Evolutionary conservation across 1,140 invertebrate genomes (phyloP), one percentile per base, ranked within the genome.

Genomic region (Ips nitidus): DNA sequence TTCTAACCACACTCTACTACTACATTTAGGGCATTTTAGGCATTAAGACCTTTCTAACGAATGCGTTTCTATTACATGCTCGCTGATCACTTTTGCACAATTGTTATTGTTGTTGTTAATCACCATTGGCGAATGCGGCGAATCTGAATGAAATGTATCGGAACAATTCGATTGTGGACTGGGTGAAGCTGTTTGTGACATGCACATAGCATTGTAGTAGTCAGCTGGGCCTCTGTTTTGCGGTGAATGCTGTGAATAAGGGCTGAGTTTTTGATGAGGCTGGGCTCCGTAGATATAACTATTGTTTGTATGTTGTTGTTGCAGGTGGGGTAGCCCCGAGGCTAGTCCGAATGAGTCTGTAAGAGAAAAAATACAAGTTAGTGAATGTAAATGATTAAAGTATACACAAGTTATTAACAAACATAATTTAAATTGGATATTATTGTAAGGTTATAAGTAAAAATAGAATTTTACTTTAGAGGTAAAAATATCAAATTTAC

Each of bases 11-110:
- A 22, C 22, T 22, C 22, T 22, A 22, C 22, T 22, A 22, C 22
- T 22, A 22, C 22, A 22, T 22, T 22, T 22, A 22, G 22, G 22
- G 22, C 22, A 22, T 22, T 22, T 22, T 22, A 22, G 0, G 22
- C 22, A 22, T 22, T 22, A 22, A 0, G 22, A 22, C 22, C 22
- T 22, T 22, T 22, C 22, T 22, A 22, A 22, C 22, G 22, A 22
- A 22, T 22, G 22, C 22, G 22, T 75, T 36, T 82, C 81, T 45
- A 79, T 70, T 45, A 72, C 74, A 38, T 74, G 67, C 5, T 78
- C 76, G 7, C 74, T 78, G 36, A 80, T 78, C 38, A 76, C 73
- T 73, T 80, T 79, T n/a, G 76, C 71, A 57, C 75, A 78, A 71
- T 77, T 80, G 68, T 73, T 80, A 52, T 75, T 79, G 60, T 74